phyloP scores from a whole-genome alignment of 2,797 vertebrate species.

The Pelobates cultripes region DNA sequence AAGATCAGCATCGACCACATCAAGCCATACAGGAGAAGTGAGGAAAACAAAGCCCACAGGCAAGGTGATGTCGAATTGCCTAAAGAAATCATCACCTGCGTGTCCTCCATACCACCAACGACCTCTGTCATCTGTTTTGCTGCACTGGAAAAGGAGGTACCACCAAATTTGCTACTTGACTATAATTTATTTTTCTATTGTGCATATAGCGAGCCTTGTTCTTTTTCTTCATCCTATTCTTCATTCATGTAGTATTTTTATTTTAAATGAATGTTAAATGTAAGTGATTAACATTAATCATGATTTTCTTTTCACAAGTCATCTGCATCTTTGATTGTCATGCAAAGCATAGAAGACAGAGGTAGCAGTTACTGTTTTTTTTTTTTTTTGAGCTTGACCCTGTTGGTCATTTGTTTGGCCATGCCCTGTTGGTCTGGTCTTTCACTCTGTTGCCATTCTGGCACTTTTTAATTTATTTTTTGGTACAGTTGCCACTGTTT shows the following conservation, averaged over 20 bases:
- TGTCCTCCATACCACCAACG: no score
- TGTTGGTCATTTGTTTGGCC: slow-evolving; percentile 1
- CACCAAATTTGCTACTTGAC: background rate
- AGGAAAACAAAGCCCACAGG: no score
- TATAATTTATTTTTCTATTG: no score
- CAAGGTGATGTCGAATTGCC: background rate
- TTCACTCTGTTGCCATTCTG: background rate
- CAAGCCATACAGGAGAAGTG: background rate
- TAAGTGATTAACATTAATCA: background rate
- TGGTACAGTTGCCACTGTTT: background rate
- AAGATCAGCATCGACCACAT: background rate
- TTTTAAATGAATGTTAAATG: background rate
- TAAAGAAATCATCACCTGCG: background rate
- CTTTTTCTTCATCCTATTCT: no score
- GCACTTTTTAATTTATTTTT: background rate
- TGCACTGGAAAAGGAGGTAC: background rate
- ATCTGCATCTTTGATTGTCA: background rate
- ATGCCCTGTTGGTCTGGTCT: no score
- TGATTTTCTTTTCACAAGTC: background rate
- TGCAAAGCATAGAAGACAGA: slow-evolving; percentile 3
- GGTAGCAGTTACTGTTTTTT: slow-evolving; percentile 3
- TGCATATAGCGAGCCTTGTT: background rate
- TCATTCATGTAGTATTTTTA: background rate
- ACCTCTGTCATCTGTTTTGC: no score
- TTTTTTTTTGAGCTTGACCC: background rate